Percentiles rank a stretch among this genome's conserved stretches.
These are phyloP conservation scores for Rutilus rutilus DNA, from an alignment of 2,113 vertebrate genomes.

Conservation along the genomic window DNA sequence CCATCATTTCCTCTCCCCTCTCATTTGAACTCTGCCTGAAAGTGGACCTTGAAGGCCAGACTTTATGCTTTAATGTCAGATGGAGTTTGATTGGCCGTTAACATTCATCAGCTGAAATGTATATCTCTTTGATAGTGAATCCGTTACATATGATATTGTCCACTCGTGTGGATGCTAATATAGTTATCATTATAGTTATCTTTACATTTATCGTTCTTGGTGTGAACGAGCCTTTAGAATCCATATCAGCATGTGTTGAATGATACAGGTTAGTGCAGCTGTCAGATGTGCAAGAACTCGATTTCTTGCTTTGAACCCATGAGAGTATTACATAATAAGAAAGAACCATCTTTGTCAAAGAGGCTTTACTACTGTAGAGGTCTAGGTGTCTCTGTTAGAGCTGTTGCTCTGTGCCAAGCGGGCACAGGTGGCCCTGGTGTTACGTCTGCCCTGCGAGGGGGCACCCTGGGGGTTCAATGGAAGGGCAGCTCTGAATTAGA, in stretches of 20 bases:
- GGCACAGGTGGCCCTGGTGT: slow-evolving; percentile 43
- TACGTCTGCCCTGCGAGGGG: slow-evolving; percentile 35
- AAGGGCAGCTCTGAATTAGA: slow-evolving; percentile 55
- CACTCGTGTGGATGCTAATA: no score
- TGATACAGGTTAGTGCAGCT: not conserved
- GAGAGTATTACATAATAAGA: not conserved
- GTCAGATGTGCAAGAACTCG: not conserved
- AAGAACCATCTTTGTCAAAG: not conserved
- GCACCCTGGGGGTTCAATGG: slow-evolving; percentile 47
- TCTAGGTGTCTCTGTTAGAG: slow-evolving; percentile 21
- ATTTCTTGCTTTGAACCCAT: not conserved
- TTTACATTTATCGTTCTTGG: not conserved
- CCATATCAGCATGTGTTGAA: not conserved
- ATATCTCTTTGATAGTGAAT: no score
- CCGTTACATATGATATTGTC: no score
- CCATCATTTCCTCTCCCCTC: no score
- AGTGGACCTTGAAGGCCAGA: no score
- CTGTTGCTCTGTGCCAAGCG: slow-evolving; percentile 23
- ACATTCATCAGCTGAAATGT: no score
- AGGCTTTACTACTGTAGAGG: not conserved
- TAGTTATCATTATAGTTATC: no score
- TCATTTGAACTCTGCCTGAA: no score
- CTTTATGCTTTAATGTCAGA: no score
- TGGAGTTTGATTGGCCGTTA: no score
- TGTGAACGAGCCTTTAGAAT: not conserved